Evolutionary conservation across 2,888 invertebrate species (phyloP).

Genomic region (Eristalis pertinax): DNA sequence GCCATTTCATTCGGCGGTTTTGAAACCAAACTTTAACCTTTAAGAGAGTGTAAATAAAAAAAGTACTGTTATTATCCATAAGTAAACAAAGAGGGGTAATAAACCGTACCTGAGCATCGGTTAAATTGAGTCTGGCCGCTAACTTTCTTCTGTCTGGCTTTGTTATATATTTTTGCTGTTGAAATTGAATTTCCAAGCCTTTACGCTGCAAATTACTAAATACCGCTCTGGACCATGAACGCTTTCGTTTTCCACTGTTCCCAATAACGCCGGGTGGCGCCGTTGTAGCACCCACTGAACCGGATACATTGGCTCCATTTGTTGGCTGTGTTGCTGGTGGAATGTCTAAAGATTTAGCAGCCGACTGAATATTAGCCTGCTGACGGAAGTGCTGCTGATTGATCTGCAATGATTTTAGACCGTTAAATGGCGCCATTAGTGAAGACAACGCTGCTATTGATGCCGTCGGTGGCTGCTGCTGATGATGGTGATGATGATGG

Average conservation of each 20-base stretch:
- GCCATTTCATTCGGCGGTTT: constrained; percentile 93
- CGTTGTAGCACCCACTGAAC: constrained; percentile 37
- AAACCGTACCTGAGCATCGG: constrained; percentile 91
- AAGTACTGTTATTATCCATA: background rate
- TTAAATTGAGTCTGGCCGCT: constrained; percentile 94
- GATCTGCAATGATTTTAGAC: constrained; percentile 77
- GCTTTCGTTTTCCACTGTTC: constrained; percentile 86
- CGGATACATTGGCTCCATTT: constrained; percentile 53
- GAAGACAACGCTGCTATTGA: constrained; percentile 73
- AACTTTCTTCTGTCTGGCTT: constrained; percentile 96
- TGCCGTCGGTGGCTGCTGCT: constrained; percentile 72
- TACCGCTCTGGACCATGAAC: constrained; percentile 97
- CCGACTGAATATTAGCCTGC: constrained; percentile 72
- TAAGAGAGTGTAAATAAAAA: constrained; percentile 29
- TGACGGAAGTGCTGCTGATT: constrained; percentile 74
- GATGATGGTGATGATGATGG: background rate
- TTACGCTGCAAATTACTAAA: constrained; percentile 97
- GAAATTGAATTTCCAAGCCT: constrained; percentile 94
- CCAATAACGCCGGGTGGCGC: constrained; percentile 33
- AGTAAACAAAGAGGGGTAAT: too few relatives aligned
- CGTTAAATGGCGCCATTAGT: constrained; percentile 76
- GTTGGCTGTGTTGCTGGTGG: constrained; percentile 70
- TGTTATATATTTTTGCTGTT: constrained; percentile 97
- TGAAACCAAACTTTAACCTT: constrained; percentile 97
- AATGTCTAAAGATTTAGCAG: constrained; percentile 76